Conservation (phyloP, 2,888 invertebrate species). For the Scotopteryx bipunctaria region DNA sequence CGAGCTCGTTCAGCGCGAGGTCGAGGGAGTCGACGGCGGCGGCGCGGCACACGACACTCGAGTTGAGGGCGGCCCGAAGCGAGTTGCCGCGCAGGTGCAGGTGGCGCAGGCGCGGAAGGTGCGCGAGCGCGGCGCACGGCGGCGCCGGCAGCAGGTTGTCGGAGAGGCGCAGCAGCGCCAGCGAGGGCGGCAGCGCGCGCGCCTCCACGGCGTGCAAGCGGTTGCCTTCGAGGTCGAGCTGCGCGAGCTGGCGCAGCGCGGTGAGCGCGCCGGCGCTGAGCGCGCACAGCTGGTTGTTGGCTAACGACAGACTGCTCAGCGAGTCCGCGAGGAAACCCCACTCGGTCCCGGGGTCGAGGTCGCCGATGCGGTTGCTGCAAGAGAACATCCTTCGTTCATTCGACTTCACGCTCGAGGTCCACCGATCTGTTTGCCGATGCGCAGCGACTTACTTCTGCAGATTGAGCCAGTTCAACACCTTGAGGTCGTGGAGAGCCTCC, state of each 20-base stretch:
- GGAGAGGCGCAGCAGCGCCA: slow-evolving; percentile 86
- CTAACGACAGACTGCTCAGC: slow-evolving; percentile 88
- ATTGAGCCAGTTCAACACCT: slow-evolving; percentile 89
- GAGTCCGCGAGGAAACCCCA: slow-evolving; percentile 89
- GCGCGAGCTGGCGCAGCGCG: slow-evolving; percentile 83
- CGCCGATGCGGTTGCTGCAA: slow-evolving; percentile 87
- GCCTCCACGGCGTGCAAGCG: slow-evolving; percentile 82
- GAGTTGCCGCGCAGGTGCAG: slow-evolving; percentile 82
- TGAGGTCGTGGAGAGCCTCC: slow-evolving; percentile 84
- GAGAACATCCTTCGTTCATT: background rate
- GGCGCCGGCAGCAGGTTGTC: slow-evolving; percentile 85
- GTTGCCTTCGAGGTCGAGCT: slow-evolving; percentile 87
- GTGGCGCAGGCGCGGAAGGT: slow-evolving; percentile 80
- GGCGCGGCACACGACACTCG: slow-evolving; percentile 77
- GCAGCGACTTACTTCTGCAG: slow-evolving; percentile 86
- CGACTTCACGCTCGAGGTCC: background rate
- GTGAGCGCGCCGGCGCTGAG: slow-evolving; percentile 78
- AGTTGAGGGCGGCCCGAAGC: slow-evolving; percentile 45
- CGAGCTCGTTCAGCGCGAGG: slow-evolving; percentile 89
- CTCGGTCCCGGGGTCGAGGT: slow-evolving; percentile 65
- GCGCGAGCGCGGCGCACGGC: slow-evolving; percentile 81
- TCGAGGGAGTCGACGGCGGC: slow-evolving; percentile 89
- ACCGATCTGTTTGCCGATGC: too few relatives aligned
- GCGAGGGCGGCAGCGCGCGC: slow-evolving; percentile 82
- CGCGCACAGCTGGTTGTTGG: slow-evolving; percentile 87